Base-by-base conservation (phyloP, 2,797 vertebrate species). In the Scomberomorus guttatus region DNA sequence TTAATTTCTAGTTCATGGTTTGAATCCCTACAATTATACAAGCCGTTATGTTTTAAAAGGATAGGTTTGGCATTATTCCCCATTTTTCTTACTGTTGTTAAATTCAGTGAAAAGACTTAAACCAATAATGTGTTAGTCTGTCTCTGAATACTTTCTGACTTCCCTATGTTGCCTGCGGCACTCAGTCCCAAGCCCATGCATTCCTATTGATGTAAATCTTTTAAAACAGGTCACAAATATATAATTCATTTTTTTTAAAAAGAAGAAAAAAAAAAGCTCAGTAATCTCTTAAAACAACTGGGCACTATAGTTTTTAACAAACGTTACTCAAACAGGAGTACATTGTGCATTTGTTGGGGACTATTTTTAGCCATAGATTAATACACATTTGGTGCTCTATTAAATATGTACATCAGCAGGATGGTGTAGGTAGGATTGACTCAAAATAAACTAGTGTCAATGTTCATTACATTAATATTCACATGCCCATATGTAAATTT, bases 401-500 rank as follows among this genome's bases (percentile, higher is more conserved):
- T n/a, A 9, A 48, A 48, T 6, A 18, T 48, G 29, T 5, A 22
- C 22, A 29, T 22, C 18, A 29, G 25, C 25, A 64, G 25, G 61
- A 50, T 0, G 3, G 18, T 17, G 17, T n/a, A 37, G 11, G n/a
- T 37, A 10, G 46, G 32, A 37, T 8, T 48, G 51, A 32, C 27
- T 63, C 25, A 55, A 46, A 73, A 22, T 64, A 63, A 56, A 34
- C 34, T 2, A 34, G 46, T 18, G 17, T 68, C 66, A 9, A 18
- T 51, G 54, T 39, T 51, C 44, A 13, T 58, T 17, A 57, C 20
- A 7, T 37, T 37, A 37, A 11, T 37, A 37, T 37, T 37, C 7
- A 37, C 10, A 37, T 37, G 9, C 11, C 29, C 29, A 32, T 7
- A 32, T 32, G 6, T 32, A 32, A 32, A 32, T 32, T 6, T 32